These are phyloP conservation scores for Vannuccia rotundouncinata DNA, from an alignment of 2,888 invertebrate genomes.

Conservation along the genomic window DNA sequence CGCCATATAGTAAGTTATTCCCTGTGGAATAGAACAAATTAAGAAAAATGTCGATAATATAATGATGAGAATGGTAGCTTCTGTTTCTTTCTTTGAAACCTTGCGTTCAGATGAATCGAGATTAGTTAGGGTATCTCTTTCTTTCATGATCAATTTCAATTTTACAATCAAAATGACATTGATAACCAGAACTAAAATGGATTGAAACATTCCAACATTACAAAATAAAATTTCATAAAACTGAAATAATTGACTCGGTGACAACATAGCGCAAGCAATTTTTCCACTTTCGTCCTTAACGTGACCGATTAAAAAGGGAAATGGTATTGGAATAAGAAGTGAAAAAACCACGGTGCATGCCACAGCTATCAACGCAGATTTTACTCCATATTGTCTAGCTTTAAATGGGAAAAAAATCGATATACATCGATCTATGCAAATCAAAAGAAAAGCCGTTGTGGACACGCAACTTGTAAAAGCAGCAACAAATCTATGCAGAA, in stretches of 20 bases:
- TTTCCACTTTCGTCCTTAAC: not conserved
- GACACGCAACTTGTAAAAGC: not conserved
- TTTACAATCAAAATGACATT: not conserved
- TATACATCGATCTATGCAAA: not conserved
- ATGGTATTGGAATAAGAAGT: not conserved
- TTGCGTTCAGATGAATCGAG: not conserved
- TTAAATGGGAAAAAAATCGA: not conserved
- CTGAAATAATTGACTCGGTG: not conserved
- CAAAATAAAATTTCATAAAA: not conserved
- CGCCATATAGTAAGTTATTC: not conserved
- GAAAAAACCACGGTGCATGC: not conserved
- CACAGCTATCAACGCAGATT: not conserved
- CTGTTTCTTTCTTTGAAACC: not conserved
- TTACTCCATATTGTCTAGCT: not conserved
- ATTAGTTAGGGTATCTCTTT: not conserved
- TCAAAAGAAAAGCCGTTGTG: not conserved
- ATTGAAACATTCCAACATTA: conserved; percentile 15
- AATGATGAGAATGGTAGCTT: not conserved
- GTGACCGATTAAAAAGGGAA: not conserved
- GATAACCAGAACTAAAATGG: not conserved
- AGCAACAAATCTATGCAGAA: not conserved
- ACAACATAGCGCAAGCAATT: not conserved
- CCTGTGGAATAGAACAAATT: conserved; percentile 1
- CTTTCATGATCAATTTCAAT: not conserved
- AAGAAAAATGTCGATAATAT: not conserved